phyloP scores from a whole-genome alignment of 2,888 invertebrate species.

The Cremastinae sp. region DNA sequence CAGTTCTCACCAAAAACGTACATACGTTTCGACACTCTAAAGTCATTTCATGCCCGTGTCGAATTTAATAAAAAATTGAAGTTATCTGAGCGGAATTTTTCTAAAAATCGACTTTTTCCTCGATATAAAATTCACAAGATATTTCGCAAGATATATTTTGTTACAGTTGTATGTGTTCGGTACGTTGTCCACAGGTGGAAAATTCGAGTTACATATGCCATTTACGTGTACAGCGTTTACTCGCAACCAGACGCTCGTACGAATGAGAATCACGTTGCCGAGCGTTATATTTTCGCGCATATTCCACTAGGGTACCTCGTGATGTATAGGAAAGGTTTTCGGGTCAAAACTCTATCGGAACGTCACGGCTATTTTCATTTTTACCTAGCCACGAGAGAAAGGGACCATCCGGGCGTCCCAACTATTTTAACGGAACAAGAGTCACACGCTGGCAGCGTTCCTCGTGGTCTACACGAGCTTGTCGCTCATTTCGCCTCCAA shows the following conservation, averaged over 20 bases:
- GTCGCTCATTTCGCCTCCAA: conserved; percentile 55
- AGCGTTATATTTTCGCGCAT: conserved; percentile 60
- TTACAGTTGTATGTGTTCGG: not conserved
- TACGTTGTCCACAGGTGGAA: conserved; percentile 7
- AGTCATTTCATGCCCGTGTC: too few species aligned
- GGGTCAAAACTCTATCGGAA: conserved; percentile 34
- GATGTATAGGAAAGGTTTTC: conserved; percentile 57
- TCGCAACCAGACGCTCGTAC: conserved; percentile 66
- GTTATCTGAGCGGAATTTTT: too few species aligned
- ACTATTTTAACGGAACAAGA: conserved; percentile 53
- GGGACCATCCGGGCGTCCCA: conserved; percentile 17
- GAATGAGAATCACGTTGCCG: conserved; percentile 77
- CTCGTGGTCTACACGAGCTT: conserved; percentile 26
- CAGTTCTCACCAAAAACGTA: too few species aligned
- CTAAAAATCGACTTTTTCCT: too few species aligned
- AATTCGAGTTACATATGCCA: conserved; percentile 4
- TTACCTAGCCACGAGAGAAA: conserved; percentile 5
- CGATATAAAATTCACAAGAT: too few species aligned
- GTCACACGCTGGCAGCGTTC: conserved; percentile 11
- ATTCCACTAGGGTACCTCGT: conserved; percentile 62
- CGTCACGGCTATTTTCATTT: conserved; percentile 37
- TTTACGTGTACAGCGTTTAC: conserved; percentile 14
- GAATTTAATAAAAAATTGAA: too few species aligned
- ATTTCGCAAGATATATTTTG: not conserved
- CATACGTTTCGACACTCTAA: too few species aligned